Evolutionary conservation across 2,797 vertebrate species (phyloP), one percentile per base, ranked within the genome.

Genomic region (Meriones psammophilus): DNA sequence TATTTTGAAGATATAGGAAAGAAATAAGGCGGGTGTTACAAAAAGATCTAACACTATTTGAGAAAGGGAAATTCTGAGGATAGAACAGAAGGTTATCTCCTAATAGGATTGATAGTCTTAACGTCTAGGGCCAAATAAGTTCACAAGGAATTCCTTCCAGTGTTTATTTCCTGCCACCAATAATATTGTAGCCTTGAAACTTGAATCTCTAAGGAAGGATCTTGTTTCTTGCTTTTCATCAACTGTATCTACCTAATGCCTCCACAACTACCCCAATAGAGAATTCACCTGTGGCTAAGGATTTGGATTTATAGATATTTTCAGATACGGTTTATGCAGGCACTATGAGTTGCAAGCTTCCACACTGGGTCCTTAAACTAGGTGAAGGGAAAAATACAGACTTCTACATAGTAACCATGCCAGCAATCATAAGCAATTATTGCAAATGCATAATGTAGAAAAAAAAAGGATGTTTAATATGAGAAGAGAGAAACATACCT

Each of bases 301-400:
- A 91, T 94, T 95, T 94, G 77, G 10, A 76, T 92, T 91, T 96
- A 92, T 93, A 64, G 76, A 94, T 79, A 77, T 88, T 92, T 42
- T 91, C 12, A 69, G 56, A 68, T 90, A 96, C 94, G 91, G 88
- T 92, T 94, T 64, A 87, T 85, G 68, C 50, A 69, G 4, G 18
- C 33, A 76, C 13, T 20, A 79, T 3, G 39, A 77, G 28, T 86
- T 91, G 1, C 17, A 89, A 60, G 24, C 26, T 88, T 87, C 76
- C 66, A 94, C 30, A 88, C 1, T 91, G 18, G 28, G 8, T 73
- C 26, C n/a, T 96, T 95, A 94, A 96, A 95, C 93, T 66, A 96
- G 30, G 54, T 74, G 76, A 50, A 68, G 46, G 14, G 33, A 3
- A 3, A 46, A 33, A 90, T 80, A 26, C 66, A 60, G 30, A 80